Evolutionary conservation across 1,140 invertebrate genomes (phyloP).

Genomic region (Brachionus sp.): DNA sequence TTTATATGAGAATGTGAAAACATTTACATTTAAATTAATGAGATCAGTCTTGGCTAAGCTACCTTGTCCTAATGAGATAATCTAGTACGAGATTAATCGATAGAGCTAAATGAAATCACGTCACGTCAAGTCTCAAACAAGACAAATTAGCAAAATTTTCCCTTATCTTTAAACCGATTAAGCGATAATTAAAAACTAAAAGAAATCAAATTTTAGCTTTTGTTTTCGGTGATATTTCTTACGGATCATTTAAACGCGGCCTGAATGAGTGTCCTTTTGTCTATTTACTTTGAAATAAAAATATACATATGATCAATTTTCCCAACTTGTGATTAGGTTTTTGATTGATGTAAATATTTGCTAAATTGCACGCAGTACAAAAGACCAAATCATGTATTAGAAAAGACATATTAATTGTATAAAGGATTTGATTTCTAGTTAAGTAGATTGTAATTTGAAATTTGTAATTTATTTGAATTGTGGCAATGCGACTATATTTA

Average conservation of each 20-base stretch:
- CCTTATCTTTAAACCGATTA: slow-evolving; percentile 26
- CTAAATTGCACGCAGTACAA: not conserved
- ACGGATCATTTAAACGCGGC: not conserved
- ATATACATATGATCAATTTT: slow-evolving; percentile 28
- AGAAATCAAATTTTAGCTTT: not conserved
- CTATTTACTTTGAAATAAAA: not conserved
- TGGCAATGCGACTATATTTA: not conserved
- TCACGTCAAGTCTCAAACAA: slow-evolving; percentile 31
- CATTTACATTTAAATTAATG: slow-evolving; percentile 13
- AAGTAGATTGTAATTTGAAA: slow-evolving; percentile 10
- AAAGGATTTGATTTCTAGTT: not conserved
- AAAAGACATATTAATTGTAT: not conserved
- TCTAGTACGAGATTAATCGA: not conserved
- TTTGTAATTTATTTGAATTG: not conserved
- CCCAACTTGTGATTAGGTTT: slow-evolving; percentile 30
- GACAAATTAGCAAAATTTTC: not conserved
- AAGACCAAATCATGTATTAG: not conserved
- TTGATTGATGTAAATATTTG: slow-evolving; percentile 21
- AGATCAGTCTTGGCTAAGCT: not conserved
- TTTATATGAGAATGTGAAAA: slow-evolving; percentile 7
- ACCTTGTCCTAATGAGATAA: slow-evolving; percentile 15
- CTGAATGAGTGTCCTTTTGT: not conserved
- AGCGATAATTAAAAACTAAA: not conserved
- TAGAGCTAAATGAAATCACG: slow-evolving; percentile 7
- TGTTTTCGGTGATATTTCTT: slow-evolving; percentile 9